Conservation (phyloP, 2,888 invertebrate species). For the Metellina segmentata region DNA sequence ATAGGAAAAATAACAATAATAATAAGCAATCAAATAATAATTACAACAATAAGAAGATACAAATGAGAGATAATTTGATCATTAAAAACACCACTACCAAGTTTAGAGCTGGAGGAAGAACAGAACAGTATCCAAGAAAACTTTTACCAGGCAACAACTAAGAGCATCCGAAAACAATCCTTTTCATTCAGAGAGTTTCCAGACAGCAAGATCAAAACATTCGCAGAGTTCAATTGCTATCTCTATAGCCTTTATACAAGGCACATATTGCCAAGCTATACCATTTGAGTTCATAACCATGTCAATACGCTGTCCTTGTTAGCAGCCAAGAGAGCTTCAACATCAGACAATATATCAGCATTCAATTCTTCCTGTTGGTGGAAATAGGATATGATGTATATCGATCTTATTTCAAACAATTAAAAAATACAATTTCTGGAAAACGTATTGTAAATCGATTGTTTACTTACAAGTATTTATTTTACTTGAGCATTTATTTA, state of each 20-base stretch:
- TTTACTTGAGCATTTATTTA: too few relatives aligned
- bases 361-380: slow-evolving; percentile 88
- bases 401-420: too few relatives aligned
- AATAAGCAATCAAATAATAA: slow-evolving; percentile 67
- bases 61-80: slow-evolving; percentile 47
- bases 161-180: slow-evolving; percentile 71
- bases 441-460: too few relatives aligned
- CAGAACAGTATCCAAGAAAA: slow-evolving; percentile 71
- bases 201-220: slow-evolving; percentile 59
- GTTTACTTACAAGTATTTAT: too few relatives aligned
- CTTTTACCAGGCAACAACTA: slow-evolving; percentile 75
- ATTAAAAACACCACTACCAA: slow-evolving; percentile 60
- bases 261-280: slow-evolving; percentile 16
- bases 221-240: slow-evolving; percentile 41
- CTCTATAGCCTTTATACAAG: slow-evolving; percentile 39
- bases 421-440: too few relatives aligned
- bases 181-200: slow-evolving; percentile 65
- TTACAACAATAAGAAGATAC: slow-evolving; percentile 65
- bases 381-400: background rate
- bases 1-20: slow-evolving; percentile 47
- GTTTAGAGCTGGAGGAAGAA: slow-evolving; percentile 39
- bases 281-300: slow-evolving; percentile 86
- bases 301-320: slow-evolving; percentile 93
- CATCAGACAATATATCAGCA: slow-evolving; percentile 90
- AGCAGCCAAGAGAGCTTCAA: slow-evolving; percentile 92